Conservation (phyloP, 1,140 invertebrate species). For the Lethrus apterus region DNA sequence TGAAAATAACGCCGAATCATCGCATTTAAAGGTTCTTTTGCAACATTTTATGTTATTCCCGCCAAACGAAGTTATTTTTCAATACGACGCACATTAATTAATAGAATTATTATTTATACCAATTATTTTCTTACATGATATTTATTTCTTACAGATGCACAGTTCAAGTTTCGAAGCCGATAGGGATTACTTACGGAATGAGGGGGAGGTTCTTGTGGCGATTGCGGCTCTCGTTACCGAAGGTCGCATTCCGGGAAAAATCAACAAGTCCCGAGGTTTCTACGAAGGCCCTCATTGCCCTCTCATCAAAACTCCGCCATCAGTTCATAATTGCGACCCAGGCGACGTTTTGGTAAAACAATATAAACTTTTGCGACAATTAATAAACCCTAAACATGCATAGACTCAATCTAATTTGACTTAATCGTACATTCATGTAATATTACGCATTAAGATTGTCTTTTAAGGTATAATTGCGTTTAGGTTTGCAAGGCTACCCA, state of each 20-base stretch:
- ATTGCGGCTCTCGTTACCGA: conserved; percentile 62
- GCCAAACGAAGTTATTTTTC: too few relatives aligned
- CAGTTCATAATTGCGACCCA: conserved; percentile 49
- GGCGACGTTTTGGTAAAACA: conserved; percentile 49
- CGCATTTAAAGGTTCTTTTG: too few relatives aligned
- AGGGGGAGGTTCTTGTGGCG: conserved; percentile 50
- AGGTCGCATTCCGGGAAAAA: conserved; percentile 56
- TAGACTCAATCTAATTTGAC: too few relatives aligned
- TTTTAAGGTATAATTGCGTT: too few relatives aligned
- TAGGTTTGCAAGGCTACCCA: too few relatives aligned
- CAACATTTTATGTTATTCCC: too few relatives aligned
- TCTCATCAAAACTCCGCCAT: conserved; percentile 36
- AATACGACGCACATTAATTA: too few relatives aligned
- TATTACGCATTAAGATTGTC: too few relatives aligned
- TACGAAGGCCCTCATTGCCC: conserved; percentile 65
- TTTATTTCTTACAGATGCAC: conserved; percentile 35
- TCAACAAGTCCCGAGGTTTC: conserved; percentile 49
- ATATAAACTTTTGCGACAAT: conserved; percentile 13
- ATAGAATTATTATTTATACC: too few relatives aligned
- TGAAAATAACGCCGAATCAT: too few relatives aligned
- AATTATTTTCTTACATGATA: too few relatives aligned
- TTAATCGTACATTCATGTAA: too few relatives aligned
- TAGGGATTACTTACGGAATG: conserved; percentile 29
- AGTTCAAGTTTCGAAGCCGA: conserved; percentile 31
- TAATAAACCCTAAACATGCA: conserved; percentile 8